Base-by-base conservation (phyloP, 37 sponge, comb jelly and placozoan genomes). In the Chondrosia reniformis region DNA sequence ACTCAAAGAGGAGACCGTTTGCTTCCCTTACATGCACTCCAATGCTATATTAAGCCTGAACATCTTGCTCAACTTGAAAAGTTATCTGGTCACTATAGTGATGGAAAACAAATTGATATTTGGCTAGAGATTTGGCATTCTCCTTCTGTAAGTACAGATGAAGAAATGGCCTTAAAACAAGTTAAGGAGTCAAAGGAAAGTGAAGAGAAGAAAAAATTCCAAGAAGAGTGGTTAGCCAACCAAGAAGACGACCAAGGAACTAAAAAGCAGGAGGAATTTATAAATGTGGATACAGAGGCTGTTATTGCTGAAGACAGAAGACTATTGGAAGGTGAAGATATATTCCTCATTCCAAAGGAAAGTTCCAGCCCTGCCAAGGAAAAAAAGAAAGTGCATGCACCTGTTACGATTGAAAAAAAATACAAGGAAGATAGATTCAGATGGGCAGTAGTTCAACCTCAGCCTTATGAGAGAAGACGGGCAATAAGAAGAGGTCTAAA, bases 91-190 rank as follows among this genome's bases (percentile, higher is more conserved):
- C 27, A 6, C 58, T 28, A 6, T 56, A 6, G 27, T 56, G 7
- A 0, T 0, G 81, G 80, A 33, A 79, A 80, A 27, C 76, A 83
- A 46, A 63, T 88, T 7, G 84, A 83, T 17, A 73, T 80, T 4
- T 88, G 89, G 89, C 71, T 88, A 21, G 69, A 37, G 1, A 46
- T 88, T 27, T 83, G 89, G 89, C 76, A 56, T 49, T 45, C 71
- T 3, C 22, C 65, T n/a, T 24, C 63, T 24, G 15, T 56, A 8
- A 3, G 27, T n/a, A n/a, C n/a, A n/a, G n/a, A n/a, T n/a, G n/a
- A n/a, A n/a, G 45, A 4, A 9, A 66, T 45, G 15, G 52, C 44
- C 21, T 34, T 73, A 58, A 62, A 32, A 74, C n/a, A n/a, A n/a
- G n/a, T n/a, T n/a, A 0, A 74, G 40, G 62, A 55, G n/a, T 33